Base-by-base conservation (phyloP, 2,113 vertebrate genomes). In the Halcyon malimbica region DNA sequence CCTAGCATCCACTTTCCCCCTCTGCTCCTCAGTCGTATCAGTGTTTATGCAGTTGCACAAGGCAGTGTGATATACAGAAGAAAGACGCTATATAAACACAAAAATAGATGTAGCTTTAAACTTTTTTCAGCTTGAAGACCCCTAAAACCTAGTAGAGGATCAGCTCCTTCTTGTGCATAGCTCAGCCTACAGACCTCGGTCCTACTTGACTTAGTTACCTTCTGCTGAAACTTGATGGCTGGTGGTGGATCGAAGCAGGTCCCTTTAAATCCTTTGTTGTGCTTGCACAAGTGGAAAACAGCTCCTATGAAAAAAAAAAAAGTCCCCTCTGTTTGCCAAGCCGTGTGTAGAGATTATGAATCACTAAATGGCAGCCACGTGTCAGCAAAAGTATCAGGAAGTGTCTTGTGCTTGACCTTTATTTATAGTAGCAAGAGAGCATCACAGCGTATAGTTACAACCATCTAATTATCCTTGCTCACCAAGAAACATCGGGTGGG, bases 311-410 rank as follows among this genome's bases (percentile, higher is more conserved):
- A 60, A 56, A 77, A 69, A 84, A 83, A 84, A 82, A 81, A 77
- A 35, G 78, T 29, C 59, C 37, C 13, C 3, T 86, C 39, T 7
- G n/a, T 81, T 92, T 97, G 96, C 96, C 96, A 97, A 97, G 91
- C 86, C 2, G 60, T 89, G 95, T 94, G 94, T 96, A 94, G 90
- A 92, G 96, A 94, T 85, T 89, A 86, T 90, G 93, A 95, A 95
- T 94, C 89, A 94, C 84, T 96, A 81, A 94, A 95, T 91, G 93
- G 96, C 95, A 93, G 96, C 96, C 97, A 95, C 93, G 90, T 95
- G 96, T 93, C 96, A 95, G 96, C 93, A 94, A 87, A 94, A 92
- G 87, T 80, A 96, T 91, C 94, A 96, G 97, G 96, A 97, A 97
- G 94, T 44, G 90, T 67, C 94, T 96, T 89, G 78, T 9, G 6